Conservation (phyloP, 2,797 vertebrate genomes). For the Clarias platycephalus region DNA sequence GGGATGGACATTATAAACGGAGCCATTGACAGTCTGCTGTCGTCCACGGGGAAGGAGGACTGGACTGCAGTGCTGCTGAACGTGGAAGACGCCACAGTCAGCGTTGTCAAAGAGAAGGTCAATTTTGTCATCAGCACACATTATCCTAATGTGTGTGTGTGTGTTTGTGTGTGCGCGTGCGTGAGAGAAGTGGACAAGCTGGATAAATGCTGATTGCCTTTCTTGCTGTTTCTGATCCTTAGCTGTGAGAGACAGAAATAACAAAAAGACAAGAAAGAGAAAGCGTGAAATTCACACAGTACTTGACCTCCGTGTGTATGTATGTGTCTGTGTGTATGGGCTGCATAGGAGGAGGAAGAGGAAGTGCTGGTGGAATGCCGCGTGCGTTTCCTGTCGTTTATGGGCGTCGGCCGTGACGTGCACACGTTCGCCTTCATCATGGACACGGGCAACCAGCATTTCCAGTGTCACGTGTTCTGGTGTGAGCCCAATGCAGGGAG, state of each 20-base stretch:
- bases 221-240: not conserved
- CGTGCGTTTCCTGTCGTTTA: conserved; percentile 95
- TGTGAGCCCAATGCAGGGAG: conserved; percentile 92
- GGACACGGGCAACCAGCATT: conserved; percentile 95
- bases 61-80: conserved; percentile 93
- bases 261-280: not conserved
- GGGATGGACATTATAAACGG: conserved; percentile 97
- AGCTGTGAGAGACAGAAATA: not conserved
- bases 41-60: conserved; percentile 85
- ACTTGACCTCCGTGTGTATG: conserved; percentile 57
- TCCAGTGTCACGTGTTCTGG: conserved; percentile 95
- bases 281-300: not conserved
- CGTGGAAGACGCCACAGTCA: conserved; percentile 93
- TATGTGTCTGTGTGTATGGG: conserved; percentile 59
- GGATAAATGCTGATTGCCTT: conserved; percentile 4
- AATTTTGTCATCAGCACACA: not conserved
- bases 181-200: conserved; percentile 87
- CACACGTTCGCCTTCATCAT: conserved; percentile 97
- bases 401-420: conserved; percentile 92
- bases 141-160: conserved; percentile 10
- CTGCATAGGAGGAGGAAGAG: conserved; percentile 84
- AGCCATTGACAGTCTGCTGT: conserved; percentile 88
- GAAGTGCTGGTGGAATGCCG: conserved; percentile 93
- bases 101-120: conserved; percentile 88
- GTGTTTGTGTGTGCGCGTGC: conserved; percentile 27